These are phyloP conservation scores for Drosophila sp. DNA, from an alignment of 1,140 invertebrate species.

Conservation along the genomic window DNA sequence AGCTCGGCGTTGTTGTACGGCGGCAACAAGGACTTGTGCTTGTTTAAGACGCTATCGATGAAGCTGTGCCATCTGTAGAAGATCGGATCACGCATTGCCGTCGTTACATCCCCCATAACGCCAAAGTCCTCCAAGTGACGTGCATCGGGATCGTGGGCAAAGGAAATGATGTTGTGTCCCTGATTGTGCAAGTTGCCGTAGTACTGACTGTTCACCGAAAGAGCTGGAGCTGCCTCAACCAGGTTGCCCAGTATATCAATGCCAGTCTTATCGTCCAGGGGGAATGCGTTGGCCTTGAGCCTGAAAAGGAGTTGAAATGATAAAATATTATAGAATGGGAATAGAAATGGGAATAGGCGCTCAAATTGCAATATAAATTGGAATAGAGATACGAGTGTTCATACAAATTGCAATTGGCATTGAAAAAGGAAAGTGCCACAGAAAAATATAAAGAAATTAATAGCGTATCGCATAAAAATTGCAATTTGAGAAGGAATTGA, in stretches of 20 bases:
- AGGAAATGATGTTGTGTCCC: conserved; percentile 87
- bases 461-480: no score
- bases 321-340: neutral
- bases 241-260: conserved; percentile 89
- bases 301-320: conserved; percentile 11
- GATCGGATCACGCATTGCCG: conserved; percentile 89
- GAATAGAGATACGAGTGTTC: neutral
- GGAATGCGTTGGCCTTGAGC: conserved; percentile 60
- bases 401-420: no score
- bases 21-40: conserved; percentile 87
- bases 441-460: no score
- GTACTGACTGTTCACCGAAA: conserved; percentile 86
- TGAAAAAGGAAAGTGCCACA: no score
- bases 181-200: conserved; percentile 89
- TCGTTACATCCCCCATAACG: conserved; percentile 89
- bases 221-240: conserved; percentile 86
- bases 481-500: no score
- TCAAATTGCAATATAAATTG: neutral
- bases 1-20: conserved; percentile 86
- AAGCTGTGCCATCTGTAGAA: conserved; percentile 90
- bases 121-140: conserved; percentile 87
- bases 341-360: neutral
- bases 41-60: conserved; percentile 88
- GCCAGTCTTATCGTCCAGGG: conserved; percentile 65
- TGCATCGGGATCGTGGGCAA: conserved; percentile 88